Base-by-base conservation (phyloP, 2,888 invertebrate species). In the Parthenolecanium corni region DNA sequence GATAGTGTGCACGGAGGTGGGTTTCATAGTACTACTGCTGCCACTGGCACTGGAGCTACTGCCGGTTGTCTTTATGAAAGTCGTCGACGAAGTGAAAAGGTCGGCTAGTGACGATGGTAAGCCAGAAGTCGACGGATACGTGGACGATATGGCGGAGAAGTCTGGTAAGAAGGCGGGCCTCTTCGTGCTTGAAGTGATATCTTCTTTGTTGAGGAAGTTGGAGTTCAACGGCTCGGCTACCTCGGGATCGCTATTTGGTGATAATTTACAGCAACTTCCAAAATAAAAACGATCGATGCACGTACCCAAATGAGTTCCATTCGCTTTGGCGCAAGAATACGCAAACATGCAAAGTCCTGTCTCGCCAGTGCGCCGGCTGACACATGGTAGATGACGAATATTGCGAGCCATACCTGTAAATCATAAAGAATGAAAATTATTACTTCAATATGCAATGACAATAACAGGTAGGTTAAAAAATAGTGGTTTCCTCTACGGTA, bases 261-360 rank as follows among this genome's bases (percentile, higher is more conserved):
- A 74, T 64, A 91, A 78, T 70, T 85, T 86, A 72, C 93, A 93
- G 72, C 93, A 93, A 36, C 91, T 91, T 62, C 92, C 92, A 72
- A 92, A 92, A 76, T 91, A 92, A 74, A 92, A 92, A 67, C 90
- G 82, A 75, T 93, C 92, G 71, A 92, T 89, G 74, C 93, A 93
- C 1, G 91, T 91, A 31, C 91, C 92, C 67, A 93, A 76, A 70
- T 93, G 92, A 0, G 90, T 86, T 46, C 93, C 93, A 72, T 92
- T 92, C 65, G 86, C 82, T 77, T 90, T 89, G 52, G 89, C 81
- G 73, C 92, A 93, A 70, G 92, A 89, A 74, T 90, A 90, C 65
- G 91, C 92, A 72, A 93, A 93, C 93, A 93, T 93, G 71, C 93
- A 93, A 0, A 89, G 80, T 0, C 93, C 92, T 66, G 84, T 84